Evolutionary conservation across 64 coral and sea anemone species (phyloP).

Genomic region (Stichodactyla helianthus): DNA sequence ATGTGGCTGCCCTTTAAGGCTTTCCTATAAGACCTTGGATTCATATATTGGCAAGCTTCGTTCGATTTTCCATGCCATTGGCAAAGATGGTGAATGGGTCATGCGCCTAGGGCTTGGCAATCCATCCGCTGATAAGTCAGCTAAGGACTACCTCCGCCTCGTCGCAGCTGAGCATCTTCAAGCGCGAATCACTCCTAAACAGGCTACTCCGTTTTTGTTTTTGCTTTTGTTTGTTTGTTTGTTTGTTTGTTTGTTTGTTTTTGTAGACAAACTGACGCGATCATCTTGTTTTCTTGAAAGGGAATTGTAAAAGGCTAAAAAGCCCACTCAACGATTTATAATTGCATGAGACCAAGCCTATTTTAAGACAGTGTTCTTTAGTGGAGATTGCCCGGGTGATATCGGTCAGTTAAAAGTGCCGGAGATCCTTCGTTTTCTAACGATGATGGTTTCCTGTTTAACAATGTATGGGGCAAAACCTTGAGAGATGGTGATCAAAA

Average conservation of each 20-base stretch:
- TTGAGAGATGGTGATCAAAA: conserved; percentile 33
- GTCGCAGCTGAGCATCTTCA: conserved; percentile 32
- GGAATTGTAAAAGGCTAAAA: conserved; percentile 11
- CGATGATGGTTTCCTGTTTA: too few relatives aligned
- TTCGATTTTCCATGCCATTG: conserved; percentile 44
- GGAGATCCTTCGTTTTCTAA: conserved; percentile 46
- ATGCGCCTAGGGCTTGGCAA: conserved; percentile 47
- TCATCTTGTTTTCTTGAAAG: conserved; percentile 4
- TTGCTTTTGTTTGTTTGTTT: too few relatives aligned
- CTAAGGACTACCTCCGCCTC: conserved; percentile 43
- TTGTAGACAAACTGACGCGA: conserved; percentile 33
- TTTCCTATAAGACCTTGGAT: conserved; percentile 41
- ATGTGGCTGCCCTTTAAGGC: conserved; percentile 25
- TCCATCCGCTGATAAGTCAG: conserved; percentile 42
- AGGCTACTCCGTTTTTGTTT: conserved; percentile 39
- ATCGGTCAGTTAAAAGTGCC: conserved; percentile 31
- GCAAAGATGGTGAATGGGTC: conserved; percentile 59
- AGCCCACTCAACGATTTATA: conserved; percentile 22
- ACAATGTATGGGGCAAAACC: conserved; percentile 16
- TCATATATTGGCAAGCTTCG: conserved; percentile 46
- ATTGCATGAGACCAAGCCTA: conserved; percentile 41
- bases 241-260: too few relatives aligned
- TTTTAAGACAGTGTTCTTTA: conserved; percentile 41
- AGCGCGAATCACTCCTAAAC: conserved; percentile 30
- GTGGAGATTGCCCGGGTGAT: conserved; percentile 26